Evolutionary conservation across 92 coral and sea anemone genomes (phyloP).

Genomic region (Galaxea fascicularis): DNA sequence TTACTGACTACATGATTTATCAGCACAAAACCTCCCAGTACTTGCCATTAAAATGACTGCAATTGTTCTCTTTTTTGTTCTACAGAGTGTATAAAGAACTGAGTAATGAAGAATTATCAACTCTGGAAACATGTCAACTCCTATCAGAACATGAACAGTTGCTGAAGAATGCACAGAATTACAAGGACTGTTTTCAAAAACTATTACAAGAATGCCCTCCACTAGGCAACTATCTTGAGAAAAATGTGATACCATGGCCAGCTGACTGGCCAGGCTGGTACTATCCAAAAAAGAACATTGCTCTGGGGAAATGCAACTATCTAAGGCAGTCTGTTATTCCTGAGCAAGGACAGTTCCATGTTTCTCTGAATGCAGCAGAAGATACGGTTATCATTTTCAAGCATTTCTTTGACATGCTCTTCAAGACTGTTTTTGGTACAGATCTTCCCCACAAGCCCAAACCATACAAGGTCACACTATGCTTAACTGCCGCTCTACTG

Average conservation of each 20-base stretch:
- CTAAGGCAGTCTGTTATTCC: slow-evolving; percentile 21
- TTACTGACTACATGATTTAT: no score
- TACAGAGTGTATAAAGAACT: slow-evolving; percentile 59
- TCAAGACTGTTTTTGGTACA: slow-evolving; percentile 43
- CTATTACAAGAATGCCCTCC: slow-evolving; percentile 31
- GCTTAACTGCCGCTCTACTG: slow-evolving; percentile 47
- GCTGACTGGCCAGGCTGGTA: slow-evolving; percentile 74
- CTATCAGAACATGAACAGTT: slow-evolving; percentile 55
- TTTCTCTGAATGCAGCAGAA: slow-evolving; percentile 48
- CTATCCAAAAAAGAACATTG: slow-evolving; percentile 56
- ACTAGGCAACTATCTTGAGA: slow-evolving; percentile 20
- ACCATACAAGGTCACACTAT: slow-evolving; percentile 36
- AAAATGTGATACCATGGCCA: slow-evolving; percentile 53
- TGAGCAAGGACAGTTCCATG: slow-evolving; percentile 55
- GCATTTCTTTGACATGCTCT: slow-evolving; percentile 53
- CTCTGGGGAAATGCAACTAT: slow-evolving; percentile 14
- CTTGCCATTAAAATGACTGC: not conserved
- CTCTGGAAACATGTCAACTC: slow-evolving; percentile 49
- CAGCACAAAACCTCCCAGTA: not conserved
- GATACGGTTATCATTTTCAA: slow-evolving; percentile 33
- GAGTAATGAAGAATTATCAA: slow-evolving; percentile 31
- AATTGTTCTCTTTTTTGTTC: not conserved
- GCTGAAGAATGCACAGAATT: slow-evolving; percentile 46
- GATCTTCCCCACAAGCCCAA: slow-evolving; percentile 53
- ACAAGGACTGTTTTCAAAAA: slow-evolving; percentile 33